A percentile compares a stretch with the other conserved stretches of the same genome.
Conservation (phyloP, 1,140 invertebrate genomes). For the Onthophagus taurus region DNA sequence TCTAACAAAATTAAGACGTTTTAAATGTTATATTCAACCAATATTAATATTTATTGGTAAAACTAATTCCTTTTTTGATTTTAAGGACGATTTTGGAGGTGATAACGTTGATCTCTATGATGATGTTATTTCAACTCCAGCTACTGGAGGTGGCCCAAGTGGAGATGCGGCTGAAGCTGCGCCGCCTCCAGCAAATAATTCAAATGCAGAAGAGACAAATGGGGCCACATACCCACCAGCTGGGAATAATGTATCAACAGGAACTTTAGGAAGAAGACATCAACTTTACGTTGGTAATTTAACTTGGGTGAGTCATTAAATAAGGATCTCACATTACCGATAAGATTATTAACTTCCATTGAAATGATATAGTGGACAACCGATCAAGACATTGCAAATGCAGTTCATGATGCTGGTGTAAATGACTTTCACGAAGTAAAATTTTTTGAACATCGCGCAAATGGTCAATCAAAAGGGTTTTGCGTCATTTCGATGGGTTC, state of each 20-base stretch:
- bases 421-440: constrained; percentile 95
- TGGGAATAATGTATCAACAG: constrained; percentile 59
- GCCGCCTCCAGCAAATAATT: constrained; percentile 25
- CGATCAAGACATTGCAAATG: constrained; percentile 89
- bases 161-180: constrained; percentile 41
- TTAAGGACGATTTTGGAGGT: constrained; percentile 72
- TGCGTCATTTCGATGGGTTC: constrained; percentile 87
- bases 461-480: constrained; percentile 98
- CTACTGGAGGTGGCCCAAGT: constrained; percentile 44
- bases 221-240: constrained; percentile 55
- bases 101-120: constrained; percentile 93
- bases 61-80: constrained; percentile 24
- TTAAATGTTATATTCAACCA: too few relatives aligned
- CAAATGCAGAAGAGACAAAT: constrained; percentile 53
- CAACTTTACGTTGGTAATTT: constrained; percentile 94
- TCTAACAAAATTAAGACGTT: neutral
- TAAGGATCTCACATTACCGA: neutral
- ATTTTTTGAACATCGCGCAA: constrained; percentile 98
- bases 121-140: constrained; percentile 81
- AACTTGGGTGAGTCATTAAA: constrained; percentile 58
- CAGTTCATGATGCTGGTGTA: constrained; percentile 77
- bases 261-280: constrained; percentile 63
- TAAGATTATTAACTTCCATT: neutral
- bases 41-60: too few relatives aligned
- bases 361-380: constrained; percentile 81